Conservation (phyloP, 2,113 vertebrate species). For the Arizona elegans region DNA sequence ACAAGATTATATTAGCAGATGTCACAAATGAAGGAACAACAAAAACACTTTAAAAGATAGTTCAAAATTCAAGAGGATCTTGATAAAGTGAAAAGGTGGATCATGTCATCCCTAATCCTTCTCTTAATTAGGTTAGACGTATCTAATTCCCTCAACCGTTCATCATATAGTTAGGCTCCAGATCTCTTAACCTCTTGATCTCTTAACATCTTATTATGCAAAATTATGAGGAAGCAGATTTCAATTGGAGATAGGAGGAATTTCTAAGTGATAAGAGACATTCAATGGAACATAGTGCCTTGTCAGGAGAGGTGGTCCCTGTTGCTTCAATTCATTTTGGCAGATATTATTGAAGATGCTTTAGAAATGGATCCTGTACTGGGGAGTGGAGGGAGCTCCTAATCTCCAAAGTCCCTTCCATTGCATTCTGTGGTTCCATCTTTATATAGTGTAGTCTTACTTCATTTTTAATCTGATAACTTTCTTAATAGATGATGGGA, state of each 20-base stretch:
- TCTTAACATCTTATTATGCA: neutral
- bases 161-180: no score
- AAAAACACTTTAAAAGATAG: neutral
- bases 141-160: no score
- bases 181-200: no score
- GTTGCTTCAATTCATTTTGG: neutral
- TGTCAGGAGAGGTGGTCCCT: neutral
- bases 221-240: neutral
- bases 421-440: neutral
- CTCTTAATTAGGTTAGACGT: no score
- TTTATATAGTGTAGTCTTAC: neutral
- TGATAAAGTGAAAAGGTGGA: neutral
- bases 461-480: neutral
- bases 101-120: no score
- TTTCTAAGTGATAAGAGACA: neutral
- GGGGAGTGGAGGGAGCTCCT: neutral
- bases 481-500: neutral
- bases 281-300: neutral
- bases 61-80: neutral
- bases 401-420: neutral
- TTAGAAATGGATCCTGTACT: neutral
- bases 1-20: neutral
- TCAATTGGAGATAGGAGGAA: neutral
- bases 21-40: neutral
- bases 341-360: neutral